These are phyloP conservation scores for Ephialtes manifestator DNA, from an alignment of 2,888 invertebrate genomes.

Conservation along the genomic window DNA sequence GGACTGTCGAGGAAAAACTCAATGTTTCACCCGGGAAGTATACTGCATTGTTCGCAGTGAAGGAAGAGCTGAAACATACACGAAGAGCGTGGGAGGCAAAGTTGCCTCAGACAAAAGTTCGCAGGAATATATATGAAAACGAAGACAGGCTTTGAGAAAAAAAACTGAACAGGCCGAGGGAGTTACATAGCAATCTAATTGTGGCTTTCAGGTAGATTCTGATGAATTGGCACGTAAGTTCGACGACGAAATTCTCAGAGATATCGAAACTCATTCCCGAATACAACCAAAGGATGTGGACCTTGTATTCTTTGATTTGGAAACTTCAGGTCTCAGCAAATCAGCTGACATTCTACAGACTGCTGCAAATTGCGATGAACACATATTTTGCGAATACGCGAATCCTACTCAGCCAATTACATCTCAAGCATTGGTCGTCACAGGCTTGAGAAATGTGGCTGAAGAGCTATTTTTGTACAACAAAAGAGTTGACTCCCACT, in stretches of 20 bases:
- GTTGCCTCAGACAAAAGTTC: constrained; percentile 47
- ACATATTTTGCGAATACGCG: constrained; percentile 46
- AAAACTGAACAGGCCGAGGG: constrained; percentile 50
- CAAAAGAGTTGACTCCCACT: constrained; percentile 33
- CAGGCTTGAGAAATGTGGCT: constrained; percentile 46
- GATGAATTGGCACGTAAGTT: constrained; percentile 11
- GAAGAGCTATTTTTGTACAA: constrained; percentile 42
- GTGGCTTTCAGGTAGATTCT: constrained; percentile 47
- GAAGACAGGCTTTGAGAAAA: constrained; percentile 58
- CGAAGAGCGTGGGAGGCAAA: too few relatives aligned
- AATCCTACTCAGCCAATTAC: constrained; percentile 51
- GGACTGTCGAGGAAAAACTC: constrained; percentile 38
- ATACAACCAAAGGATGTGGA: constrained; percentile 10
- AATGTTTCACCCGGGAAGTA: constrained; percentile 1
- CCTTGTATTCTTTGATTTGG: constrained; percentile 66
- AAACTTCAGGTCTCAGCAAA: constrained; percentile 56
- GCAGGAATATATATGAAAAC: constrained; percentile 51
- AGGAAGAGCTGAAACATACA: not conserved
- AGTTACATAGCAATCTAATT: constrained; percentile 60
- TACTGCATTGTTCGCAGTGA: not conserved
- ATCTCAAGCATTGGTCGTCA: constrained; percentile 33
- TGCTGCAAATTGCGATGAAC: constrained; percentile 46
- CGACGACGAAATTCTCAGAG: not conserved
- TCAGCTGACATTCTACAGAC: constrained; percentile 58
- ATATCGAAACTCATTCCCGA: constrained; percentile 2